Evolutionary conservation across 2,113 vertebrate species (phyloP).

Genomic region (Heloderma charlesbogerti): DNA sequence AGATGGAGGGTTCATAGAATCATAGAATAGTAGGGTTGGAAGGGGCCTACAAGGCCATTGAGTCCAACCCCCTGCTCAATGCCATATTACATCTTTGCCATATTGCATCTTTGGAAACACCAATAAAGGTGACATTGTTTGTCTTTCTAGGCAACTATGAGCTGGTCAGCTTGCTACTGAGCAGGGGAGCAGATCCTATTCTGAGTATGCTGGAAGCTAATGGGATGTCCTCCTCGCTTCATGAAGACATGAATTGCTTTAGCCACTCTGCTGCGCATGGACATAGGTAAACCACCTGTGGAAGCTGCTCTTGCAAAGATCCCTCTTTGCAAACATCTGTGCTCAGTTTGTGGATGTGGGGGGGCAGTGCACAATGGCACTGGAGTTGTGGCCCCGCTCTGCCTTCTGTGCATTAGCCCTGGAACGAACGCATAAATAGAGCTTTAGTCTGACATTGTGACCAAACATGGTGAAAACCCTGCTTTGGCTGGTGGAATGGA

Average conservation of each 20-base stretch:
- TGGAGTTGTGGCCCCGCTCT: too few species aligned
- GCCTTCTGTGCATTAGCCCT: background rate
- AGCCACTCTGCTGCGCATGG: conserved; percentile 95
- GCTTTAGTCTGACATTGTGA: background rate
- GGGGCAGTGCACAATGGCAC: background rate
- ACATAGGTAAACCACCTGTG: conserved; percentile 83
- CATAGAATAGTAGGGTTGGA: too few species aligned
- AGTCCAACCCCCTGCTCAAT: too few species aligned
- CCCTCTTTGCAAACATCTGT: background rate
- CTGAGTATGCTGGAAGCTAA: conserved; percentile 88
- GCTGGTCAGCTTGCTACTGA: conserved; percentile 92
- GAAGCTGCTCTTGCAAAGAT: background rate
- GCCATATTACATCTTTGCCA: too few species aligned
- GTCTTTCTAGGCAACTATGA: conserved; percentile 90
- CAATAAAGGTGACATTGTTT: background rate
- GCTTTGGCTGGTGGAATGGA: background rate
- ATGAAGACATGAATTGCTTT: conserved; percentile 98
- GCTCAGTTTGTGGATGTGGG: background rate
- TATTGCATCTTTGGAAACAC: background rate
- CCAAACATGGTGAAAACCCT: background rate
- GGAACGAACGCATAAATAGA: background rate
- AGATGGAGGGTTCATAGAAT: too few species aligned
- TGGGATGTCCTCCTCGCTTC: conserved; percentile 87
- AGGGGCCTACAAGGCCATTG: too few species aligned
- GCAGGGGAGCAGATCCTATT: conserved; percentile 90